These are phyloP conservation scores for Pseudochirops cupreus DNA, from an alignment of 2,797 vertebrate genomes.

Conservation along the genomic window DNA sequence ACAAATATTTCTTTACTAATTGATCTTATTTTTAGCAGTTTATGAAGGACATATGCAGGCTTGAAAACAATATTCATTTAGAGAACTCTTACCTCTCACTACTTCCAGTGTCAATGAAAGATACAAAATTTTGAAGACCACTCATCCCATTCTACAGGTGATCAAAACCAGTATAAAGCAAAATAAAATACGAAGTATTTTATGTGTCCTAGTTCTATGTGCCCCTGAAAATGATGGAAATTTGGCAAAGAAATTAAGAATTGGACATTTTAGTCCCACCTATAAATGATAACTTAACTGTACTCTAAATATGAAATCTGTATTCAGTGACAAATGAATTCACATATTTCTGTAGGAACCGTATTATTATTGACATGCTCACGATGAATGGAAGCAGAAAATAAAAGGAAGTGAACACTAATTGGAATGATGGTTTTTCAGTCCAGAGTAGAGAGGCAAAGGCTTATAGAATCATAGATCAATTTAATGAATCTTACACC, in stretches of 20 bases:
- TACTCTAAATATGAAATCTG: background rate
- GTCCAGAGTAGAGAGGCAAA: background rate
- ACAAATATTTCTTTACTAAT: background rate
- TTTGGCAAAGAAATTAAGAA: background rate
- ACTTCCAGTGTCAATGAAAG: background rate
- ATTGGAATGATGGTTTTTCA: background rate
- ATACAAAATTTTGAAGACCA: background rate
- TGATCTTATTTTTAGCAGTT: background rate
- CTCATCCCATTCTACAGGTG: background rate
- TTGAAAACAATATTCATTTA: background rate
- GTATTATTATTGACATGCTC: background rate
- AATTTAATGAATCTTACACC: background rate
- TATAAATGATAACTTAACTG: background rate
- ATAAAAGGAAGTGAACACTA: background rate
- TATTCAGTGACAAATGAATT: background rate
- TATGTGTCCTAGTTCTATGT: background rate
- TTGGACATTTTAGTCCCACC: background rate
- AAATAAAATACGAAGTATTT: background rate
- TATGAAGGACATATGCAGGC: accelerated
- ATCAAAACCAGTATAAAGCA: background rate
- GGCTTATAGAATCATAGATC: background rate
- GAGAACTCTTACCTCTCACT: background rate
- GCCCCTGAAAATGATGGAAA: background rate
- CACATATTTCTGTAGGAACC: background rate
- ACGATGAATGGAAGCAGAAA: background rate